These are phyloP conservation scores for Centrocercus urophasianus DNA, from an alignment of 2,113 vertebrate genomes.

Conservation along the genomic window DNA sequence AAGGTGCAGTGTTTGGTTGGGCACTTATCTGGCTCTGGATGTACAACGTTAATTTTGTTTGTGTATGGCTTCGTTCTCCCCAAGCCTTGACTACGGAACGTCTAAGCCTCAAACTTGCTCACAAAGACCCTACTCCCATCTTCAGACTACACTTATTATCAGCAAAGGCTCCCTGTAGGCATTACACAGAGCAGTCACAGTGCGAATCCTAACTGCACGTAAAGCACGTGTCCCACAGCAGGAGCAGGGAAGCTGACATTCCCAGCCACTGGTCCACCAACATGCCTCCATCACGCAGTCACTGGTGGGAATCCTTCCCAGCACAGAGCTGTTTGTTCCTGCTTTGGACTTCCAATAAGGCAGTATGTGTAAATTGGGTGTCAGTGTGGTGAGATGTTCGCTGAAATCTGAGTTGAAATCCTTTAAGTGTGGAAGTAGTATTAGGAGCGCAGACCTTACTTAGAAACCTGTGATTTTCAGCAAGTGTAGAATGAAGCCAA, in stretches of 20 bases:
- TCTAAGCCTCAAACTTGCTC: neutral
- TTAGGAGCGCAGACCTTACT: neutral
- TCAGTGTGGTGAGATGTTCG: neutral
- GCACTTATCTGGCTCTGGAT: neutral
- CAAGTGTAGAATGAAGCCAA: neutral
- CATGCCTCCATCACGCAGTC: accelerated
- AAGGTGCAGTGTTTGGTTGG: neutral
- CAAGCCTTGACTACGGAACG: neutral
- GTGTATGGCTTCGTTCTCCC: accelerated
- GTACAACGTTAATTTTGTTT: neutral
- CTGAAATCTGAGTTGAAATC: neutral
- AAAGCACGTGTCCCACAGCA: neutral
- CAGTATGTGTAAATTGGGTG: neutral
- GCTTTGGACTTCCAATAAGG: neutral
- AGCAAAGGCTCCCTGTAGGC: neutral
- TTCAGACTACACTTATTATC: neutral
- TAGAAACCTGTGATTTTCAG: neutral
- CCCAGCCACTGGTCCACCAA: neutral
- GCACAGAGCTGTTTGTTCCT: neutral
- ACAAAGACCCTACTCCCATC: no score
- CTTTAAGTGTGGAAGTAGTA: neutral
- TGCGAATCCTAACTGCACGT: neutral
- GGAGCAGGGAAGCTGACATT: neutral
- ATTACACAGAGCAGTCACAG: neutral
- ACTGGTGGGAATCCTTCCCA: neutral